Evolutionary conservation across 2,113 vertebrate genomes (phyloP).

Genomic region (Heterocephalus glaber): DNA sequence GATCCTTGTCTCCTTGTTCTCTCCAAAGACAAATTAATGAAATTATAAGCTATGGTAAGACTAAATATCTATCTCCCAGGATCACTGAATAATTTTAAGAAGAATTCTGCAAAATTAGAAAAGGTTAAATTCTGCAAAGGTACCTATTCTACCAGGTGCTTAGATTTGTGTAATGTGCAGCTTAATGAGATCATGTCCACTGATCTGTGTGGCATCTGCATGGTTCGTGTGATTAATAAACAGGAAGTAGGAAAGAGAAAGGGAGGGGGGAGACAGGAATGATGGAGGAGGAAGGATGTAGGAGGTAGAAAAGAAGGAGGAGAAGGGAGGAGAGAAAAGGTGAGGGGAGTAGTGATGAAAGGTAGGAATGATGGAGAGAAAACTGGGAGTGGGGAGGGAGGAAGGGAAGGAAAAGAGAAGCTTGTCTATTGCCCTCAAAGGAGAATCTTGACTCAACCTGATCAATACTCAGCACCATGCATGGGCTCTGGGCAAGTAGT

Average conservation of each 20-base stretch:
- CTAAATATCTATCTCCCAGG: neutral
- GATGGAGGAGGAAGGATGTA: neutral
- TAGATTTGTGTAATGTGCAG: neutral
- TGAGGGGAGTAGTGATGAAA: neutral
- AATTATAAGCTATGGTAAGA: neutral
- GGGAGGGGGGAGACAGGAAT: neutral
- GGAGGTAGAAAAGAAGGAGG: neutral
- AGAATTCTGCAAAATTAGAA: conserved; percentile 6
- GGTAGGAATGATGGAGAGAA: neutral
- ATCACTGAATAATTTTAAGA: neutral
- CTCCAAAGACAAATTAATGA: neutral
- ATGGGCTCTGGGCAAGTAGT: neutral
- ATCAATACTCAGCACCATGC: neutral
- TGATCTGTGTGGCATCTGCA: neutral
- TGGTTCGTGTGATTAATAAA: neutral
- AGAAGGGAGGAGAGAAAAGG: neutral
- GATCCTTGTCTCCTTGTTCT: neutral
- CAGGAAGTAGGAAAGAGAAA: neutral
- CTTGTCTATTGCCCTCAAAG: neutral
- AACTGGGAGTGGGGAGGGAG: neutral
- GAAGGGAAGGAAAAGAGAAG: neutral
- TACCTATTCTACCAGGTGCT: neutral
- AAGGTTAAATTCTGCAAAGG: neutral
- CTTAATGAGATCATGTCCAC: neutral
- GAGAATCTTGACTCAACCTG: neutral